Evolutionary conservation across 2,113 vertebrate species (phyloP).

Genomic region (Lagopus muta): DNA sequence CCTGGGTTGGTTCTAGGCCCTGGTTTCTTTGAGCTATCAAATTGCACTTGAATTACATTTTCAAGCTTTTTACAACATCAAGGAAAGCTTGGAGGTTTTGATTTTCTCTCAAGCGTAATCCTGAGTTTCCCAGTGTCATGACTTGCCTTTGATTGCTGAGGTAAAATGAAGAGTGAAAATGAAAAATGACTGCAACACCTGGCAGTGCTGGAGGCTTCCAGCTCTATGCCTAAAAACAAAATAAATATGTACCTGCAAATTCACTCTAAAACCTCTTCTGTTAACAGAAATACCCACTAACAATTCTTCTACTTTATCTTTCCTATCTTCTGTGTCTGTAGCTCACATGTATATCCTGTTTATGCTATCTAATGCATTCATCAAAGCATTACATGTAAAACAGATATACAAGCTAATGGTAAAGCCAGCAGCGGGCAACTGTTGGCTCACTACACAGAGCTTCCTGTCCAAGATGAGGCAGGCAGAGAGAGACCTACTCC

Average conservation of each 20-base stretch:
- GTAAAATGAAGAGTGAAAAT: background rate
- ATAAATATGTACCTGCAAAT: background rate
- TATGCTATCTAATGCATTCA: background rate
- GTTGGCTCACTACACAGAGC: background rate
- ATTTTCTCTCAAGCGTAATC: background rate
- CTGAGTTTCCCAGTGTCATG: background rate
- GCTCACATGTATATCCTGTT: background rate
- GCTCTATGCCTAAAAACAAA: background rate
- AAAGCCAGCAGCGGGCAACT: background rate
- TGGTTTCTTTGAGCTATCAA: background rate
- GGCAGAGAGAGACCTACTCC: background rate
- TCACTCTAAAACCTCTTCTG: background rate
- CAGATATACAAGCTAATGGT: background rate
- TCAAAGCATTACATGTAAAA: background rate
- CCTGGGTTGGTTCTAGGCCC: background rate
- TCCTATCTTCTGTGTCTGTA: background rate
- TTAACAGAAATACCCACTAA: background rate
- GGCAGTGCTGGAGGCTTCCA: background rate
- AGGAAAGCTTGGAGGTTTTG: background rate
- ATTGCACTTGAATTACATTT: background rate
- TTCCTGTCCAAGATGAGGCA: background rate
- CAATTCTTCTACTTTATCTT: accelerated
- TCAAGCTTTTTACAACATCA: background rate
- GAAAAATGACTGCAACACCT: background rate
- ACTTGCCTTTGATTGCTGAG: background rate